Base-by-base conservation (phyloP, 2,113 vertebrate genomes). In the Ceyx cyanopectus region DNA sequence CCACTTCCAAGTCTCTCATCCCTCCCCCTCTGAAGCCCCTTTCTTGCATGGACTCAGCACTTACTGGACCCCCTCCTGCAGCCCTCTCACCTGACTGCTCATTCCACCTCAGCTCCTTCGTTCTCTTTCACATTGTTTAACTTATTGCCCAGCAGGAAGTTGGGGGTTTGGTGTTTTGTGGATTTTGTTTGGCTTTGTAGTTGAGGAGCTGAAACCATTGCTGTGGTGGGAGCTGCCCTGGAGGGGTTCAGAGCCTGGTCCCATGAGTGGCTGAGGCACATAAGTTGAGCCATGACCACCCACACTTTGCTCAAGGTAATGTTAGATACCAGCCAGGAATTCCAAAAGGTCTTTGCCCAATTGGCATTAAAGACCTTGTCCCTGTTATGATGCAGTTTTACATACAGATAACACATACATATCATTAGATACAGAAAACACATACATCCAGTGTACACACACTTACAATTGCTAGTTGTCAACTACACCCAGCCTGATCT, bases 151-250 rank as follows among this genome's bases (percentile, higher is more conserved):
- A 61, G 73, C 43, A 73, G 32, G 83, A 75, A 32, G 0, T 21
- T 27, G 6, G 20, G 11, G 1, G 0, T 70, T 58, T 34, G 2
- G 26, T 9, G 5, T 27, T 37, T 37, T 6, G 12, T 34, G 14
- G 43, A 22, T 32, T 26, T 30, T 7, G 18, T 21, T 65, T 32
- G 7, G 2, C 78, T 43, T 60, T 73, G 19, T 45, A 67, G 40
- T 2, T 63, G 60, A 58, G 58, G 17, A 41, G 32, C 54, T 69
- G 81, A 54, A 58, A 58, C 43, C 3, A 5, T 10, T 60, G 30
- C 32, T 79, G 45, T 14, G 48, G 9, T 14, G 40, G 1, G 48
- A 77, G 50, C 19, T 72, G 54, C 30, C 56, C 65, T 27, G 17
- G 7, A 48, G 48, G 37, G 20, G 34, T 80, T 63, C 32, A 12